Evolutionary conservation across 1,140 invertebrate genomes (phyloP).

Genomic region (Drosophila malerkotliana): DNA sequence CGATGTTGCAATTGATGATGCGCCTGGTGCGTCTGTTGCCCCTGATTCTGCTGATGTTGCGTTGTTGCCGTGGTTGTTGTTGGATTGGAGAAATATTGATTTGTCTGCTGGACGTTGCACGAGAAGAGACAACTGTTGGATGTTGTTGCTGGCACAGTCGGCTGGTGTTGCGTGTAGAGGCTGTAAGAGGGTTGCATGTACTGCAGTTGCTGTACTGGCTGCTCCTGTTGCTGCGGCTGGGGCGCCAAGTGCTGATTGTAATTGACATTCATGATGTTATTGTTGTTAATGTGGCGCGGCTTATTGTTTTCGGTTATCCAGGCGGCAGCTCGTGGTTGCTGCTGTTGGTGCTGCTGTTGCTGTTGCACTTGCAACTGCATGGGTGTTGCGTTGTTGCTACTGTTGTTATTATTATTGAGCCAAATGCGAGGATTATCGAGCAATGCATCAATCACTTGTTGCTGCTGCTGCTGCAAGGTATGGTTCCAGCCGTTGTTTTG

Average conservation of each 20-base stretch:
- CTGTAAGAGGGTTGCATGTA: conserved; percentile 43
- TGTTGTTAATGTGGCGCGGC: conserved; percentile 55
- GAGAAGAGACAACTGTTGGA: conserved; percentile 48
- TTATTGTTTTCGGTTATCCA: conserved; percentile 57
- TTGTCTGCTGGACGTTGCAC: conserved; percentile 40
- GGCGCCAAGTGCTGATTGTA: conserved; percentile 68
- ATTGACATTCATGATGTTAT: conserved; percentile 58
- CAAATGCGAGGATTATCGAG: conserved; percentile 58
- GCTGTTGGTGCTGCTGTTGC: conserved; percentile 29
- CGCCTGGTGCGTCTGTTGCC: conserved; percentile 23
- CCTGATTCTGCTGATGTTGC: conserved; percentile 18
- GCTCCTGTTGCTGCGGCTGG: conserved; percentile 50
- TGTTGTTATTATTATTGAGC: conserved; percentile 32
- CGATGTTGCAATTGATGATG: conserved; percentile 23
- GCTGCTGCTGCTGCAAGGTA: conserved; percentile 45
- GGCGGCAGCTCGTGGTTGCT: conserved; percentile 39
- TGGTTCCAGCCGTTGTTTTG: conserved; percentile 60
- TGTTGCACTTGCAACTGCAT: conserved; percentile 52
- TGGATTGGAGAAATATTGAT: conserved; percentile 45
- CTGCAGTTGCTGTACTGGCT: conserved; percentile 41
- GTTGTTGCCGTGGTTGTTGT: conserved; percentile 42
- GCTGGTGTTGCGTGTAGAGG: conserved; percentile 47
- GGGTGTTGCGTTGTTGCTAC: conserved; percentile 28
- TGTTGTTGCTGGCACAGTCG: conserved; percentile 54
- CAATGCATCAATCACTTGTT: conserved; percentile 29